phyloP scores from a whole-genome alignment of 2,113 vertebrate genomes.

The Hippocampus abdominalis region DNA sequence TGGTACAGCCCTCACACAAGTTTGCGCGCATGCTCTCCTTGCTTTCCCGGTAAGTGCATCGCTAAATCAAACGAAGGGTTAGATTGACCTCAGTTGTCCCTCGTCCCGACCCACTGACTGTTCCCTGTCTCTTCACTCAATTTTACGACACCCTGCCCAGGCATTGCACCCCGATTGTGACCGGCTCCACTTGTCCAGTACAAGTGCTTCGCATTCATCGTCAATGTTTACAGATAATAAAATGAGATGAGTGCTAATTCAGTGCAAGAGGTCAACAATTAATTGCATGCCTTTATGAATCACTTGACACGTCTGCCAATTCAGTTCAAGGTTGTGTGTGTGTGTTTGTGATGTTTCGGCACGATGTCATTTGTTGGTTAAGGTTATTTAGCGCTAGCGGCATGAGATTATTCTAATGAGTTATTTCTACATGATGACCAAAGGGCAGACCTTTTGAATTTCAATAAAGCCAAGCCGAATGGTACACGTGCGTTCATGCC shows the following conservation, averaged over 20 bases:
- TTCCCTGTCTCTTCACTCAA: constrained; percentile 31
- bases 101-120: constrained; percentile 17
- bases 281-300: constrained; percentile 7
- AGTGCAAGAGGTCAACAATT: constrained; percentile 10
- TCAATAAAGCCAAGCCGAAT: constrained; percentile 47
- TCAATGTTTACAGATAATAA: constrained; percentile 12
- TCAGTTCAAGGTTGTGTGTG: not conserved
- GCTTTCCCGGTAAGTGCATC: constrained; percentile 44
- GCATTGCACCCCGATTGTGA: constrained; percentile 10
- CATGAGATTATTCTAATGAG: constrained; percentile 55
- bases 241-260: constrained; percentile 16
- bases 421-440: constrained; percentile 52
- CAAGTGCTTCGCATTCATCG: constrained; percentile 8
- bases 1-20: not conserved
- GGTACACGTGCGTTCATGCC: constrained; percentile 11
- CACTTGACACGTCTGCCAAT: not conserved
- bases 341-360: constrained; percentile 23
- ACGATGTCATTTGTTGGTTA: constrained; percentile 17
- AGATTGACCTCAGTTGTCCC: constrained; percentile 47
- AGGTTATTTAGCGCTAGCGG: constrained; percentile 46
- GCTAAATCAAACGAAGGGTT: constrained; percentile 57
- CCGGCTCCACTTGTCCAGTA: constrained; percentile 31
- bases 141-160: constrained; percentile 33
- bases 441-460: constrained; percentile 60
- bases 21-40: not conserved